Base-by-base conservation (phyloP, 2,888 invertebrate species). In the Trachelus iudaicus region DNA sequence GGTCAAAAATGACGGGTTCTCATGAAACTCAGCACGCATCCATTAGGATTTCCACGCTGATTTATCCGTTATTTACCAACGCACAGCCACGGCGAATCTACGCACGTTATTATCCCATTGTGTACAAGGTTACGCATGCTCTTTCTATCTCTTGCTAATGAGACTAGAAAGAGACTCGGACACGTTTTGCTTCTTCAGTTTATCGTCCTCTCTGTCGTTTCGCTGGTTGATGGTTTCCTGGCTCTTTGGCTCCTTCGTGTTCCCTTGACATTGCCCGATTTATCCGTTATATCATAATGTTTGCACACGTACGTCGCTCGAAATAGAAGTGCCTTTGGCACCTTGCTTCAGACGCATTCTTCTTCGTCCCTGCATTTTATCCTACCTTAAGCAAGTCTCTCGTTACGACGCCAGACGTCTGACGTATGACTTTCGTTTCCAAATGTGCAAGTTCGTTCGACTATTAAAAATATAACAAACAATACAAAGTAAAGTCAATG, bases 1-100 rank as follows among this genome's bases (percentile, higher is more conserved):
- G 78, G 78, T 78, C 78, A 68, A 78, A 73, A 77, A 35, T 71
- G 77, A 77, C 71, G 75, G 75, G 69, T 71, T 77, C 69, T 34
- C 75, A n/a, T n/a, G 31, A 30, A 34, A 33, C 30, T 34, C 23
- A n/a, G 30, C 34, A 71, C 33, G 34, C 71, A 34, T 33, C 71
- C 33, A 71, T 71, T 71, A 71, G 13, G 15, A 71, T 6, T 71
- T 71, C n/a, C 74, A 34, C 35, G 35, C 37, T 34, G 35, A 74
- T 74, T 74, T 74, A 34, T 71, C 71, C 74, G 74, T 40, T 35
- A 74, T 40, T 40, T 74, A 30, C 74, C 34, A 35, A 30, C 74
- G 74, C 74, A 35, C 35, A 34, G 74, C 74, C 35, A 34, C 74
- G 15, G 12, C 35, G 35, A 34, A 35, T 34, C 15, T 33, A 34